Percentiles rank a stretch among this genome's conserved stretches.
phyloP scores from a whole-genome alignment of 1,140 invertebrate species.

The Cryptotermes secundus region DNA sequence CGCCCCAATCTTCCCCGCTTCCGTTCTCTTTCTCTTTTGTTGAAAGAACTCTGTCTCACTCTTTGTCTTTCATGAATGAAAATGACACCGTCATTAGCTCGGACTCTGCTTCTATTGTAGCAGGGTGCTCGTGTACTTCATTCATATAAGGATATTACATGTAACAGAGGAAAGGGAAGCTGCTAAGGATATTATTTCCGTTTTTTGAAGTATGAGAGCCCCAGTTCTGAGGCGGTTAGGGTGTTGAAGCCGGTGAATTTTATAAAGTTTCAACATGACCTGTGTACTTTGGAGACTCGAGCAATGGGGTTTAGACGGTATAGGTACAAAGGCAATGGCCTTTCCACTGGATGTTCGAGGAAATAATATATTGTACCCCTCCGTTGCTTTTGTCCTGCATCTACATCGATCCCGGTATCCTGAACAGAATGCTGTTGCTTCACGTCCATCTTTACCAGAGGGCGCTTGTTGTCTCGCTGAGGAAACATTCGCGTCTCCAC shows the following conservation, averaged over 20 bases:
- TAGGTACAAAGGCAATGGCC: neutral
- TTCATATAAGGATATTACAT: neutral
- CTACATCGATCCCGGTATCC: neutral
- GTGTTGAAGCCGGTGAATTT: neutral
- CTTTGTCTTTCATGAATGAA: neutral
- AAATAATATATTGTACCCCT: neutral
- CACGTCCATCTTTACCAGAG: neutral
- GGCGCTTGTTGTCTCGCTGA: neutral
- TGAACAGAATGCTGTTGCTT: neutral
- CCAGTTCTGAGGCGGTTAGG: neutral
- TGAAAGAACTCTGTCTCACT: too few relatives aligned
- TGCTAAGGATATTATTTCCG: conserved; percentile 8
- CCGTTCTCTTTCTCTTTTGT: too few relatives aligned
- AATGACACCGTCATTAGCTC: neutral
- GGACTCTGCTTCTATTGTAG: neutral
- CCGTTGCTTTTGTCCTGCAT: neutral
- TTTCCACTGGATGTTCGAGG: neutral
- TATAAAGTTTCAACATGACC: neutral
- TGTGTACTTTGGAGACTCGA: neutral
- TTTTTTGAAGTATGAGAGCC: neutral
- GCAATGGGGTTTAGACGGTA: neutral
- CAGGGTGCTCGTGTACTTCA: neutral
- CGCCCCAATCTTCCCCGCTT: neutral
- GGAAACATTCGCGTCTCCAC: neutral
- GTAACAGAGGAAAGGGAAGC: neutral